These are phyloP conservation scores for Hydractinia symbiolongicarpus DNA, from an alignment of 30 jellyfish, hydroid and myxozoan genomes.

Conservation along the genomic window DNA sequence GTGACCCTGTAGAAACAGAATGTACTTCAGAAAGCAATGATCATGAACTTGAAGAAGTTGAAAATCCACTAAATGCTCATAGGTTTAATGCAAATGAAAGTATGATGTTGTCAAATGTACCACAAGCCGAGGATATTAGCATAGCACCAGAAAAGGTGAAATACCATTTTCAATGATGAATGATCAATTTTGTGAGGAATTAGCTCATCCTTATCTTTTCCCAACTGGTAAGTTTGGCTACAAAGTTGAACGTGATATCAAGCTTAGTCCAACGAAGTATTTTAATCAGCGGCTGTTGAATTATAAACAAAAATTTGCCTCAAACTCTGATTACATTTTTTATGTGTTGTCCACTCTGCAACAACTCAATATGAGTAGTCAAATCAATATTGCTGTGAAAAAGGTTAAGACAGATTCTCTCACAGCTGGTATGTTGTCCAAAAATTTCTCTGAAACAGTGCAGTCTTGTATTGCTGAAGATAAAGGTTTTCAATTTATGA, in stretches of 20 bases:
- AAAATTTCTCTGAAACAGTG: no score
- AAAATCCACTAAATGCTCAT: no score
- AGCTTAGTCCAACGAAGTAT: neutral
- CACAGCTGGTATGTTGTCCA: no score
- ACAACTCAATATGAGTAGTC: conserved; percentile 2
- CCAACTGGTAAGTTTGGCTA: conserved; percentile 32
- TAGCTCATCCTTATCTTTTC: conserved; percentile 22
- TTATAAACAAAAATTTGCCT: no score
- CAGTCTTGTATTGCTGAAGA: no score
- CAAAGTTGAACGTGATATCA: neutral
- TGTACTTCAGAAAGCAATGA: no score
- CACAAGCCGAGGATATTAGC: neutral
- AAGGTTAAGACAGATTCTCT: neutral
- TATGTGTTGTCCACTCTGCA: conserved; percentile 19
- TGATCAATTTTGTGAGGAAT: conserved; percentile 31
- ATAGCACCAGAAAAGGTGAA: conserved; percentile 25
- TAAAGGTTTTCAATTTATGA: no score
- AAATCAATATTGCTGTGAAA: conserved; percentile 27
- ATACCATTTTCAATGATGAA: neutral
- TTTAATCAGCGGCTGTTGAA: no score
- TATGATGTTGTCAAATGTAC: no score
- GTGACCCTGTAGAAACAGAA: neutral
- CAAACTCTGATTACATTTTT: conserved; percentile 21
- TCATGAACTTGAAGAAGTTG: no score
- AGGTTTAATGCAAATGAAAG: no score